These are phyloP conservation scores for Rachycentron canadum DNA, from an alignment of 2,797 vertebrate species.

Conservation along the genomic window DNA sequence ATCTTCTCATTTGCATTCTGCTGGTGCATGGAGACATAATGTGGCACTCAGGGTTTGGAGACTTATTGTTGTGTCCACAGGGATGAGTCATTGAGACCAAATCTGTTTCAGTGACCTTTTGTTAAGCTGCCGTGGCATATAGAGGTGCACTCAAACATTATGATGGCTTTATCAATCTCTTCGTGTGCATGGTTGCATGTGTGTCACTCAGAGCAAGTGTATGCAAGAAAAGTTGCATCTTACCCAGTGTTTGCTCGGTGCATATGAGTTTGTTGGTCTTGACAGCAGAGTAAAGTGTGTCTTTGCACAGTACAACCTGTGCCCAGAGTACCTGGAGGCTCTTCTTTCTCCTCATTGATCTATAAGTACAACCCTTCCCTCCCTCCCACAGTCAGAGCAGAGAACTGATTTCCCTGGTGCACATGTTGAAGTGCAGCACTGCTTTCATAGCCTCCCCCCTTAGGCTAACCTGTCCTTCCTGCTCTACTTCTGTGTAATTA, in stretches of 20 bases:
- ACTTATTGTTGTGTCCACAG: constrained; percentile 65
- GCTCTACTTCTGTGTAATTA: constrained; percentile 83
- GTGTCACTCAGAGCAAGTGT: constrained; percentile 21
- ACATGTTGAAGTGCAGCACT: constrained; percentile 74
- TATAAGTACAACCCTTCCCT: constrained; percentile 76
- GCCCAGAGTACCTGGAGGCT: constrained; percentile 68
- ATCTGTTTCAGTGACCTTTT: constrained; percentile 80
- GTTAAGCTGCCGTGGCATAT: constrained; percentile 70
- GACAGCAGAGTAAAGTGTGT: constrained; percentile 47
- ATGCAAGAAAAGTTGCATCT: constrained; percentile 27
- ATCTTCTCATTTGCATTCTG: constrained; percentile 60
- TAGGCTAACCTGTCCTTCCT: constrained; percentile 80
- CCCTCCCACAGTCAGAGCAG: constrained; percentile 76
- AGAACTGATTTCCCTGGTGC: constrained; percentile 83
- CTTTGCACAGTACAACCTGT: constrained; percentile 64
- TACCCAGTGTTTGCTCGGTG: constrained; percentile 16
- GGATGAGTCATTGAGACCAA: constrained; percentile 73
- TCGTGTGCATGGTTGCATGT: constrained; percentile 35
- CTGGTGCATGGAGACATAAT: constrained; percentile 39
- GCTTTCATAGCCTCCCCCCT: constrained; percentile 75
- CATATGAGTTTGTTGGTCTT: constrained; percentile 36
- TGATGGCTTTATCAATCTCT: constrained; percentile 64
- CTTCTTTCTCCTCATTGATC: constrained; percentile 80
- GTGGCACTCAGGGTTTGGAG: constrained; percentile 60
- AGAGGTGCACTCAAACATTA: constrained; percentile 72